Evolutionary conservation across 53 echinoderm and acorn worm species (phyloP).

Genomic region (Holothuria leucospilota): DNA sequence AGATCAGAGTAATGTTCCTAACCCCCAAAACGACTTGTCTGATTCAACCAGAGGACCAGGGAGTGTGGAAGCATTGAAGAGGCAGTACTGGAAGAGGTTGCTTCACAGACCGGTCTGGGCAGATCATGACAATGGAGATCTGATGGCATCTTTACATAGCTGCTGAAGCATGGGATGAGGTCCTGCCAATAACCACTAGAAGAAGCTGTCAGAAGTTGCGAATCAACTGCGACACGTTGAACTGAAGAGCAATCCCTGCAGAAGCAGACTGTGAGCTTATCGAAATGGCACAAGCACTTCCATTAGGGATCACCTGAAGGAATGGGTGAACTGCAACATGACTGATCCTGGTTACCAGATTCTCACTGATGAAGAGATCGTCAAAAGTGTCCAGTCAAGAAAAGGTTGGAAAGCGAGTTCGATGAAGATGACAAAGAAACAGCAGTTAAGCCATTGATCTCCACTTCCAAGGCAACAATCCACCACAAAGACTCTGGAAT

Average conservation of each 20-base stretch:
- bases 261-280: neutral
- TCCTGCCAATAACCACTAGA: constrained; percentile 6
- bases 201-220: constrained; percentile 22
- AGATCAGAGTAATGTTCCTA: neutral
- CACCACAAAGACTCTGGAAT: neutral
- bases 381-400: neutral
- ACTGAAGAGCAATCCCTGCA: constrained; percentile 21
- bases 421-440: neutral
- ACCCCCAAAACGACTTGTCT: constrained; percentile 12
- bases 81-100: constrained; percentile 18
- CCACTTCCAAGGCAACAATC: neutral
- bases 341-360: neutral
- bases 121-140: constrained; percentile 7
- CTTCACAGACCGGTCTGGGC: constrained; percentile 8
- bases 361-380: neutral
- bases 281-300: neutral
- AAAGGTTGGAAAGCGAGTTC: neutral
- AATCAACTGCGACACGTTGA: neutral
- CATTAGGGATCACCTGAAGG: neutral
- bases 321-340: neutral
- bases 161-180: constrained; percentile 40
- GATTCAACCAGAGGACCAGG: constrained; percentile 57
- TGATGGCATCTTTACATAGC: neutral
- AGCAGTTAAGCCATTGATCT: neutral
- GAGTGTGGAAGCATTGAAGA: constrained; percentile 43